These are phyloP conservation scores for Cotesia typhae DNA, from an alignment of 1,140 invertebrate genomes.

Conservation along the genomic window DNA sequence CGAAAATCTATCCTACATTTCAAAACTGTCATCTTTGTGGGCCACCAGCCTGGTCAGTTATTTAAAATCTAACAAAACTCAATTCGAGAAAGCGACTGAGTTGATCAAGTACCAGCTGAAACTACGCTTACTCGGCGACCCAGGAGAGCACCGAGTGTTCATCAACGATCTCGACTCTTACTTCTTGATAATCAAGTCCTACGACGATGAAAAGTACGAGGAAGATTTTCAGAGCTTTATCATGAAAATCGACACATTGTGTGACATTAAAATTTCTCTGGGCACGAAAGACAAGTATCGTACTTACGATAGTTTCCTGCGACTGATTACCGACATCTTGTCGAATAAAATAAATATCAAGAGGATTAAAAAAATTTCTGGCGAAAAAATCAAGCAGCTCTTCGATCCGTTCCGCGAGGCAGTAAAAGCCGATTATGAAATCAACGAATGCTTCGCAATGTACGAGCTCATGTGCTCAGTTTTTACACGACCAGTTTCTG, in stretches of 20 bases:
- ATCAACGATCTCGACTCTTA: too few species aligned
- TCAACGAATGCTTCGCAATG: constrained; percentile 40
- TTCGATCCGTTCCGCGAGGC: constrained; percentile 36
- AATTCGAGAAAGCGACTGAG: too few species aligned
- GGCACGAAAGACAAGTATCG: constrained; percentile 12
- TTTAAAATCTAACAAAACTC: too few species aligned
- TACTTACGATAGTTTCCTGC: constrained; percentile 31
- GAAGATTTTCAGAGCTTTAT: too few species aligned
- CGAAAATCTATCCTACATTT: background rate
- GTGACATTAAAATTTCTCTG: constrained; percentile 19
- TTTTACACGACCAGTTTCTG: constrained; percentile 38
- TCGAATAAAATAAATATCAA: constrained; percentile 34
- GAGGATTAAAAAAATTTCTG: constrained; percentile 23
- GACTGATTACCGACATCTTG: constrained; percentile 35
- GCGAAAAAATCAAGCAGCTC: constrained; percentile 1
- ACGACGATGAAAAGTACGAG: too few species aligned
- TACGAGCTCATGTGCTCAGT: constrained; percentile 39
- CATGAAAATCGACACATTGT: too few species aligned
- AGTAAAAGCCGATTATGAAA: constrained; percentile 38
- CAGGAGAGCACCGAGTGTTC: too few species aligned
- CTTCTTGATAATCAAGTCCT: too few species aligned
- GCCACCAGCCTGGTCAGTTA: background rate
- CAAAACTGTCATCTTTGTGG: background rate
- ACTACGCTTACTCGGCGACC: too few species aligned
- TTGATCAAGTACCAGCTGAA: too few species aligned